These are phyloP conservation scores for Columbina picui DNA, from an alignment of 2,113 vertebrate species.

Conservation along the genomic window DNA sequence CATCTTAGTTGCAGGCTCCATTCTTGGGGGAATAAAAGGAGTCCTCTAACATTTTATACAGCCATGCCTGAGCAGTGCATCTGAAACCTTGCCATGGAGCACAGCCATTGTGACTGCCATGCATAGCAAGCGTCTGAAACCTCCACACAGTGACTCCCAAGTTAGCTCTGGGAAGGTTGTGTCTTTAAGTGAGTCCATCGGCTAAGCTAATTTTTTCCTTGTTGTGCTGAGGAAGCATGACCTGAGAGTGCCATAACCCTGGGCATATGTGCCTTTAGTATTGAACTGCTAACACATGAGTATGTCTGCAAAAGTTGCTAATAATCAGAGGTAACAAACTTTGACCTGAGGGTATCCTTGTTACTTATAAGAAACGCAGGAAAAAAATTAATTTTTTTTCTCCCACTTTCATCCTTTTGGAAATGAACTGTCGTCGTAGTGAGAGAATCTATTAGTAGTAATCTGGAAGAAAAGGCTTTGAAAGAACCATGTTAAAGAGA, in stretches of 20 bases:
- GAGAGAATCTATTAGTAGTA: not conserved
- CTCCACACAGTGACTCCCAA: not conserved
- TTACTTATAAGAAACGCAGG: not conserved
- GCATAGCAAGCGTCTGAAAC: not conserved
- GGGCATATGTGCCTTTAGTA: not conserved
- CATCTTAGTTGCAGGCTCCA: not conserved
- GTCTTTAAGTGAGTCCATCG: not conserved
- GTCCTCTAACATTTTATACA: rapidly evolving
- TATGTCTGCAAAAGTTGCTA: not conserved
- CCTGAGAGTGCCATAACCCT: not conserved
- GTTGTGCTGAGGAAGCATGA: not conserved
- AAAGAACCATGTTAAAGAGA: not conserved
- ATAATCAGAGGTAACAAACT: not conserved
- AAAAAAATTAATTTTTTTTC: not conserved
- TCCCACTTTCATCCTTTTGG: not conserved
- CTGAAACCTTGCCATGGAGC: not conserved
- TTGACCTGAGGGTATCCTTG: not conserved
- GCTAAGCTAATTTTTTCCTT: not conserved
- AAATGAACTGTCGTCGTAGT: not conserved
- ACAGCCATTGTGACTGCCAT: not conserved
- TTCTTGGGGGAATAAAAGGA: not conserved
- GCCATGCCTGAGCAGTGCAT: too few species aligned
- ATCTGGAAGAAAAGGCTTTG: not conserved
- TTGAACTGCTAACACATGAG: not conserved
- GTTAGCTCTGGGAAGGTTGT: not conserved